Base-by-base conservation (phyloP, 92 coral and sea anemone genomes). In the Desmophyllum pertusum region DNA sequence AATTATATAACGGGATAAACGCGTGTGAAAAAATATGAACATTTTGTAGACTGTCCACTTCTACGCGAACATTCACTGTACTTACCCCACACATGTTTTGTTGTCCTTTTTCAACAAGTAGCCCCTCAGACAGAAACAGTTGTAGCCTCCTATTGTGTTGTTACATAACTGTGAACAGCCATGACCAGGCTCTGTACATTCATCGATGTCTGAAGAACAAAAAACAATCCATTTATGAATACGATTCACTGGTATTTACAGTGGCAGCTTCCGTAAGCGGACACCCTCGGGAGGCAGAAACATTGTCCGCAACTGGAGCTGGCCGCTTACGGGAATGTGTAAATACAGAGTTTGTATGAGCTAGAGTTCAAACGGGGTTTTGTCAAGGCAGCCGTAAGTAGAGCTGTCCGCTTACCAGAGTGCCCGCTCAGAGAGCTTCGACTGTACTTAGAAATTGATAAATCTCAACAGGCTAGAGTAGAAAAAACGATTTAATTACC, bases 161-260 rank as follows among this genome's bases (percentile, higher is more conserved):
- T 94, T 88, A 85, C 99, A 96, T 73, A 96, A 81, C 81, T 96
- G 99, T 14, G 94, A 73, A 77, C 99, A 96, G 35, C 91, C 92
- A 70, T 94, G 96, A 2, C 70, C 77, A 8, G 91, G 46, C 53
- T 78, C 83, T 19, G 91, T 59, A 46, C 99, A 96, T 70, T 96
- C 99, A 41, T 96, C 98, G 4, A 96, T 87, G 80, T 96, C 99
- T 96, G 81, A 10, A 61, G 9, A 84, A 27, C 36, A 5, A 43
- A 40, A 65, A 64, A 42, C 8, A n/a, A 46, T 8, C 1, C 31
- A 31, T 14, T 0, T 29, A 40, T 31, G 19, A 10, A 43, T 19
- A 78, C 5, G 30, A 17, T 53, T 53, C 11, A 29, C 63, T 4
- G 23, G 25, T 19, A 4, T 55, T n/a, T n/a, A n/a, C n/a, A n/a